Evolutionary conservation across 1,140 invertebrate genomes (phyloP), one percentile per base, ranked within the genome.

Genomic region (Drosophila pectinifera): DNA sequence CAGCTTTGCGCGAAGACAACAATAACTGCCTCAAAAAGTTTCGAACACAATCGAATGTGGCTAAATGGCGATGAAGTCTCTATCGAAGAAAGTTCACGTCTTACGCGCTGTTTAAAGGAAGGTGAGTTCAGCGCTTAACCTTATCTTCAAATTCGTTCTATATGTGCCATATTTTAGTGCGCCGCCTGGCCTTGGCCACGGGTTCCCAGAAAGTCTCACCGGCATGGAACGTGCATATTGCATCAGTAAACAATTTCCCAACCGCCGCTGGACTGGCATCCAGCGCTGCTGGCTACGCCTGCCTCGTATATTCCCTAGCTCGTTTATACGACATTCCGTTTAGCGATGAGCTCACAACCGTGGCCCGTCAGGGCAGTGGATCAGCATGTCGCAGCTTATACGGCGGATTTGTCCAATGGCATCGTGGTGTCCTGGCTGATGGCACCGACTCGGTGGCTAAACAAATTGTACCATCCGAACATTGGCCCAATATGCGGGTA

Each of bases 221-320:
- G 8, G 83, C 93, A 7, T 97, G 95, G 95, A 96, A 97, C 86
- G 84, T 99, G 24, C 96, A 96, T 76, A 96, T 99, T 76, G 97
- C 96, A 92, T 99, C 98, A 0, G 95, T 95, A 84, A 99, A 99
- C 93, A 99, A 99, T 94, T 99, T 99, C 92, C 99, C 99, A 18
- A 99, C 98, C 18, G 98, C 98, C 22, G 98, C 99, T 72, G 99
- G 99, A 2, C 93, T 99, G 26, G 99, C 99, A 6, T 99, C 98
- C 4, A 99, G 98, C 70, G 99, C 99, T 61, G 98, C 99, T 59
- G 99, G 99, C 22, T 99, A 99, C 93, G 98, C 99, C 22, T 98
- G 96, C 92, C 93, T 98, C 38, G 96, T 96, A 0, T 95, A 94
- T 77, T 94, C 96, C 18, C 91, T 99, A 31, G 95, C 96, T 7